Evolutionary conservation across 2,113 vertebrate species (phyloP).

Genomic region (Noturus placidus): DNA sequence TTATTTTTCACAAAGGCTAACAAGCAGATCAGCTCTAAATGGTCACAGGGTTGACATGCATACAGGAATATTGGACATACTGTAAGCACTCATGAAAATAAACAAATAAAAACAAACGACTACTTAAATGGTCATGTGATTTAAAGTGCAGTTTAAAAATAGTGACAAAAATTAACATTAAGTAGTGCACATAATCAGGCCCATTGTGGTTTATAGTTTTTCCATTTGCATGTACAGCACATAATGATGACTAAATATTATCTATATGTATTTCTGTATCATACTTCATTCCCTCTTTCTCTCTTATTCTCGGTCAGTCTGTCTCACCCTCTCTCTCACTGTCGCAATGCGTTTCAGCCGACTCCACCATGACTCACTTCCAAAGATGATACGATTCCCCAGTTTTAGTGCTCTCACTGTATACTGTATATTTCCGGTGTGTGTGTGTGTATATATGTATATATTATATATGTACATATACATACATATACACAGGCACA

Average conservation of each 20-base stretch:
- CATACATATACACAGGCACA: too few relatives aligned
- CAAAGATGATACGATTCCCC: slow-evolving; percentile 32
- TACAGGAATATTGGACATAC: not conserved
- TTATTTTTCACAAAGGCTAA: not conserved
- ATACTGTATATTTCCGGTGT: too few relatives aligned
- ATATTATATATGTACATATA: too few relatives aligned
- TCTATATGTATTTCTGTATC: not conserved
- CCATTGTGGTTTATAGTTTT: not conserved
- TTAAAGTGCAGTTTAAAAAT: not conserved
- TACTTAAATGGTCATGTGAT: not conserved
- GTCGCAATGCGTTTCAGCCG: slow-evolving; percentile 62
- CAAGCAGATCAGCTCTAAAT: not conserved
- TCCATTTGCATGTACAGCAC: not conserved
- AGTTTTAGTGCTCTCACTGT: not conserved
- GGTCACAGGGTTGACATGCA: too few relatives aligned
- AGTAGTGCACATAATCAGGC: not conserved
- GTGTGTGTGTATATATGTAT: too few relatives aligned
- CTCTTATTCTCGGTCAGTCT: not conserved
- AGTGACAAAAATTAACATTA: not conserved
- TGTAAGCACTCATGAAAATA: not conserved
- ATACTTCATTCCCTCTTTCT: not conserved
- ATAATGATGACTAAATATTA: not conserved
- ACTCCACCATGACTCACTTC: slow-evolving; percentile 66
- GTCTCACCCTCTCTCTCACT: slow-evolving; percentile 34
- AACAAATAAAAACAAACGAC: not conserved